Conservation (phyloP, 2,113 vertebrate genomes). For the Crotophaga sulcirostris region DNA sequence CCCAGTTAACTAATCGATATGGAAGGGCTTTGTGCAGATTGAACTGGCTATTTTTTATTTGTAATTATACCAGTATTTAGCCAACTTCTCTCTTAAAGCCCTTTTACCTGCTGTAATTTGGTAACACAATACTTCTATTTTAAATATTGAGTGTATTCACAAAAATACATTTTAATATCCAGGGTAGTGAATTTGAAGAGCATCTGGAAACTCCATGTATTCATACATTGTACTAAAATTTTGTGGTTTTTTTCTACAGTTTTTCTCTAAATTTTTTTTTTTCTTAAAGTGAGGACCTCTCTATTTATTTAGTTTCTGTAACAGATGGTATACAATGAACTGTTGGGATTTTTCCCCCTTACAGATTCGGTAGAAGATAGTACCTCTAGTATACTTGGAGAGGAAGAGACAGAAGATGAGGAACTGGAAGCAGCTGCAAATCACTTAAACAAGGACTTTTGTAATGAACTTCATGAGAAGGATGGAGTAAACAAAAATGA, state of each 20-base stretch:
- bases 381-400: slow-evolving; percentile 67
- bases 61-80: not conserved
- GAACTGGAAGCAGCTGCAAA: slow-evolving; percentile 87
- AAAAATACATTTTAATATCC: not conserved
- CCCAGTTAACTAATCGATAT: not conserved
- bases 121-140: not conserved
- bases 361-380: slow-evolving; percentile 79
- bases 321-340: not conserved
- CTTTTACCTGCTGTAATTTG: not conserved
- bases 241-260: not conserved
- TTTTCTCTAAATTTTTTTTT: not conserved
- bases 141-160: not conserved
- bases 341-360: not conserved
- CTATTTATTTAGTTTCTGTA: not conserved
- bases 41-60: not conserved
- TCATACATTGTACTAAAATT: not conserved
- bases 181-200: not conserved
- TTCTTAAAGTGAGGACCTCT: not conserved
- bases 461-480: slow-evolving; percentile 78
- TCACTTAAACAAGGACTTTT: slow-evolving; percentile 87
- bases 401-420: slow-evolving; percentile 85
- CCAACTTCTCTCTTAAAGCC: not conserved
- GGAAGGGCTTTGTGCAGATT: not conserved
- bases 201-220: not conserved
- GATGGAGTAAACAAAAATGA: not conserved